Percentiles rank a stretch among this genome's conserved stretches.
These are phyloP conservation scores for Poecile montanus DNA, from an alignment of 2,797 vertebrate genomes.

Conservation along the genomic window DNA sequence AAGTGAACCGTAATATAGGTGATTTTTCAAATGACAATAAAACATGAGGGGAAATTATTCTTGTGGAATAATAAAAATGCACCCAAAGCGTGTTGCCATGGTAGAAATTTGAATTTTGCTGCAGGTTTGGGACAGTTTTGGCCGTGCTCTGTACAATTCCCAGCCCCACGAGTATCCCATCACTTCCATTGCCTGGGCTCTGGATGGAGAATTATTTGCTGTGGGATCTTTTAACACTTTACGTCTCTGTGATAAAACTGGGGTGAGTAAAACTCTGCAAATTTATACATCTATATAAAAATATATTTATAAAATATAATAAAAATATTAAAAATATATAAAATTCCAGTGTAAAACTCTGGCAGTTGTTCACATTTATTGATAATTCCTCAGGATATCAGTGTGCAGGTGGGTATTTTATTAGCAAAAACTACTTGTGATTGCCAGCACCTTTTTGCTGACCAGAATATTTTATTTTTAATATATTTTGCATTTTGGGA, in stretches of 20 bases:
- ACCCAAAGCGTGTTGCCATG: fast-evolving
- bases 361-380: not conserved
- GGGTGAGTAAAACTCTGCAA: constrained; percentile 82
- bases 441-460: not conserved
- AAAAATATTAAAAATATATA: too few species aligned
- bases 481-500: not conserved
- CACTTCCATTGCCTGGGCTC: constrained; percentile 92
- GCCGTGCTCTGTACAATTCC: constrained; percentile 85
- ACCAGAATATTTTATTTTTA: not conserved
- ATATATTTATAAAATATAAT: too few species aligned
- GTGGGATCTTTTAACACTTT: constrained; percentile 94
- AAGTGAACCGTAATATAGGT: not conserved
- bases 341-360: constrained; percentile 64
- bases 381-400: not conserved
- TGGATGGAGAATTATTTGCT: constrained; percentile 91
- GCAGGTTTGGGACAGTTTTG: constrained; percentile 97
- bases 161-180: constrained; percentile 88
- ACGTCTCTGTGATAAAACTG: constrained; percentile 94
- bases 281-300: not conserved
- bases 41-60: not conserved
- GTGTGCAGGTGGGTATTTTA: not conserved
- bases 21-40: not conserved
- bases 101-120: not conserved
- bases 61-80: not conserved
- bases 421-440: not conserved